Conservation (phyloP, 2,113 vertebrate genomes). For the Cynopterus brachyotis region DNA sequence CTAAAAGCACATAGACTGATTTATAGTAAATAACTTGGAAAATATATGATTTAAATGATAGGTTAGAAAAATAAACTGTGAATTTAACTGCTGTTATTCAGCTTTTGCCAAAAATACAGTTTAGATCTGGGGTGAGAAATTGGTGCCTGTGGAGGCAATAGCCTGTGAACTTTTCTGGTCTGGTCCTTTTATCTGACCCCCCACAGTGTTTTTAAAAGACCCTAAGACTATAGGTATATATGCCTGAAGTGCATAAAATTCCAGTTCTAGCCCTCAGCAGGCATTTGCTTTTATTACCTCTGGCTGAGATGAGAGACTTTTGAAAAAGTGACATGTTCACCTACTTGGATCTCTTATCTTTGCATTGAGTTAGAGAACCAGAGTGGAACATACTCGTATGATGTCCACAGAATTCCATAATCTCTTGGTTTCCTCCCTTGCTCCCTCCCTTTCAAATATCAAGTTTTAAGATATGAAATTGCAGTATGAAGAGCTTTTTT, state of each 20-base stretch:
- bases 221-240: background rate
- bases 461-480: slow-evolving; percentile 15
- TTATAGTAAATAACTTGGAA: background rate
- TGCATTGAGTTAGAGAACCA: background rate
- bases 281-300: background rate
- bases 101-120: background rate
- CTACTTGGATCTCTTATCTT: slow-evolving; percentile 32
- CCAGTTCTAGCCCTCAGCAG: background rate
- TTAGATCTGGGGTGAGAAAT: background rate
- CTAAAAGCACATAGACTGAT: background rate
- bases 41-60: background rate
- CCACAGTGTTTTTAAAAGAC: background rate
- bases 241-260: background rate
- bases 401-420: background rate
- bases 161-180: background rate
- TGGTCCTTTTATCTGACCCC: background rate
- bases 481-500: background rate
- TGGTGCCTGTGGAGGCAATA: background rate
- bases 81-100: background rate
- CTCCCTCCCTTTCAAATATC: background rate
- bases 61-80: background rate
- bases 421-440: background rate
- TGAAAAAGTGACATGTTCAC: background rate
- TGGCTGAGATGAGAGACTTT: slow-evolving; percentile 9
- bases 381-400: background rate